Evolutionary conservation across 2,888 invertebrate species (phyloP).

Genomic region (Heliconius ethilla): DNA sequence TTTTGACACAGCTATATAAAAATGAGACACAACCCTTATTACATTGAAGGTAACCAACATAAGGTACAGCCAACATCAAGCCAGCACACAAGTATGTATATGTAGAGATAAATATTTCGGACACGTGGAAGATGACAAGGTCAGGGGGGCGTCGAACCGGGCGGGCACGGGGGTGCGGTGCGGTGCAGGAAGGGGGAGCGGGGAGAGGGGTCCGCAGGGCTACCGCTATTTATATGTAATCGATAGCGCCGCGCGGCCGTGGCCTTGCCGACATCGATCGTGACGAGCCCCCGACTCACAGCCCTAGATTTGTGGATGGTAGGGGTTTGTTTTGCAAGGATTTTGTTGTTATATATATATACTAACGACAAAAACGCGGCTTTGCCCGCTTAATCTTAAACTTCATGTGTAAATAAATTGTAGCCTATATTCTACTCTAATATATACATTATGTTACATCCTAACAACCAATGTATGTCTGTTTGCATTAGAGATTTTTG

Average conservation of each 20-base stretch:
- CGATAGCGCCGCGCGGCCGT: slow-evolving; percentile 74
- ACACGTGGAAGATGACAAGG: slow-evolving; percentile 62
- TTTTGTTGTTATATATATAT: background rate
- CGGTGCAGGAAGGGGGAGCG: slow-evolving; percentile 40
- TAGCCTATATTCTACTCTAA: too few species aligned
- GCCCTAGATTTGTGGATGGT: slow-evolving; percentile 38
- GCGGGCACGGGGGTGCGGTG: slow-evolving; percentile 49
- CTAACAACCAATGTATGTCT: background rate
- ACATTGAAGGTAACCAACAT: background rate
- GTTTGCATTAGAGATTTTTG: too few species aligned
- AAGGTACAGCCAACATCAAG: background rate
- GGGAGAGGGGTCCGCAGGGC: slow-evolving; percentile 53
- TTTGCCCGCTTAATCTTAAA: too few species aligned
- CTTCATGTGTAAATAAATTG: too few species aligned
- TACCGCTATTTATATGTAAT: slow-evolving; percentile 77
- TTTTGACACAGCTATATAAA: too few species aligned
- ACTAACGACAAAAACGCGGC: too few species aligned
- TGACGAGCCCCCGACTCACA: slow-evolving; percentile 68
- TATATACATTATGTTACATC: too few species aligned
- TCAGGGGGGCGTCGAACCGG: slow-evolving; percentile 60
- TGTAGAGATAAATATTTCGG: slow-evolving; percentile 30
- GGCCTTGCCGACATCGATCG: slow-evolving; percentile 77
- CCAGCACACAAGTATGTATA: background rate
- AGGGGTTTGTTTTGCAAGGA: slow-evolving; percentile 16
- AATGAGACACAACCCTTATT: too few species aligned